Percentiles rank a stretch among this genome's conserved stretches.
phyloP scores from a whole-genome alignment of 2,113 vertebrate species.

The Coptodon rendalli region DNA sequence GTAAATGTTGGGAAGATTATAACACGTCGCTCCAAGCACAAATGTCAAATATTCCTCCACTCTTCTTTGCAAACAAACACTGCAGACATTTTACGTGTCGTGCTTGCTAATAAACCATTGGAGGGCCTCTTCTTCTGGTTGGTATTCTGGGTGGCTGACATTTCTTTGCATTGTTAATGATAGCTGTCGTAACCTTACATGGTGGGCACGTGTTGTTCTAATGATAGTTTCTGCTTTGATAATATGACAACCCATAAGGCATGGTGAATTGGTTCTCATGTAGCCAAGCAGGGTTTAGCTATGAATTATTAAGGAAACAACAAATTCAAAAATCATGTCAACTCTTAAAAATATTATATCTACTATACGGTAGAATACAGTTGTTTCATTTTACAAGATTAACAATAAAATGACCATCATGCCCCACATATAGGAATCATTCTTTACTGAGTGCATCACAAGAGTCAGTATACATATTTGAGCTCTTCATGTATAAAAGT shows the following conservation, averaged over 20 bases:
- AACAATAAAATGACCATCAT: neutral
- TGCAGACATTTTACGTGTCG: conserved; percentile 3
- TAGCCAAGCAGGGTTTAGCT: neutral
- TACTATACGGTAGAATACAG: neutral
- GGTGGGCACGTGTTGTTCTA: neutral
- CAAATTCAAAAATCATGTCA: neutral
- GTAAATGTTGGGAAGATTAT: conserved; percentile 39
- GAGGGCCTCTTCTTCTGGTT: neutral
- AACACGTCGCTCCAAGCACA: conserved; percentile 30
- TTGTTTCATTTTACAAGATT: neutral
- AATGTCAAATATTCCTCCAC: conserved; percentile 44
- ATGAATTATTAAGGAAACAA: neutral
- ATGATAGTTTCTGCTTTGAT: neutral
- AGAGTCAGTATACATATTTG: neutral
- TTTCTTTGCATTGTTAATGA: conserved; percentile 3
- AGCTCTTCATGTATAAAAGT: neutral
- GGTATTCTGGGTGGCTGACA: conserved; percentile 4
- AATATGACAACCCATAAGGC: neutral
- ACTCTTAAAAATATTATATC: neutral
- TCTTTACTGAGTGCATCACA: neutral
- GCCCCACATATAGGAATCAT: neutral
- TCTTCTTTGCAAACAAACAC: conserved; percentile 46
- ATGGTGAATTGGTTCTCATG: neutral
- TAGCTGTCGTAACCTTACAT: neutral
- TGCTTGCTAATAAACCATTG: conserved; percentile 22